phyloP scores from a whole-genome alignment of 2,113 vertebrate species.

The Callocephalon fimbriatum region DNA sequence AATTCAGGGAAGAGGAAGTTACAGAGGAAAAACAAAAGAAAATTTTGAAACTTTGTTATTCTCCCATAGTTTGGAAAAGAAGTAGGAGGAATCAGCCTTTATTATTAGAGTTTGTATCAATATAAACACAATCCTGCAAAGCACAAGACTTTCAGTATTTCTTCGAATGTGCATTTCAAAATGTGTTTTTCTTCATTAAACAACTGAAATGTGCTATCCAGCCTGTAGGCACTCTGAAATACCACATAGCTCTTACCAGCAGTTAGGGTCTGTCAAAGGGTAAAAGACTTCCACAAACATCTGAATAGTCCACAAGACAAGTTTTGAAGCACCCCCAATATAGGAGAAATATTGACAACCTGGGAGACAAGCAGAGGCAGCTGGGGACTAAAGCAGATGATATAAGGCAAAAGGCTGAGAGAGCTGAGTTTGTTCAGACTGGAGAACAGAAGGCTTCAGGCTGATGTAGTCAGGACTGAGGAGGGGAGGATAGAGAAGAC shows the following conservation, averaged over 20 bases:
- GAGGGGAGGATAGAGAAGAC: background rate
- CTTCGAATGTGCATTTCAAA: background rate
- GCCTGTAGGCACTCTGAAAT: background rate
- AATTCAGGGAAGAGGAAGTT: background rate
- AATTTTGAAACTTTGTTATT: background rate
- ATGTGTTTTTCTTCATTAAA: background rate
- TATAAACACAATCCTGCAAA: background rate
- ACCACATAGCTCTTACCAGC: background rate
- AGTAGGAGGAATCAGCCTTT: background rate
- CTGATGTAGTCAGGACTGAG: background rate
- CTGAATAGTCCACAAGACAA: background rate
- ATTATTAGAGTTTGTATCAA: background rate
- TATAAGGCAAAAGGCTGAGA: background rate
- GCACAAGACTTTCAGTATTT: background rate
- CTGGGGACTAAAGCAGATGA: rapidly evolving
- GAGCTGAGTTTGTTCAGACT: background rate
- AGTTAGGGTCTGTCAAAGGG: background rate
- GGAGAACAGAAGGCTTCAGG: background rate
- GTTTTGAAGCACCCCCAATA: background rate
- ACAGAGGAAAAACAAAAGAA: background rate
- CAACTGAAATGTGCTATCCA: background rate
- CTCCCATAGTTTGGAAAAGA: background rate
- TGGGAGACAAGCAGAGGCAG: background rate
- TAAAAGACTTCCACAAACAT: background rate
- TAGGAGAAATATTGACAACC: background rate